Percentiles rank a stretch among this genome's conserved stretches.
These are phyloP conservation scores for Hucho hucho DNA, from an alignment of 2,113 vertebrate species.

Conservation along the genomic window DNA sequence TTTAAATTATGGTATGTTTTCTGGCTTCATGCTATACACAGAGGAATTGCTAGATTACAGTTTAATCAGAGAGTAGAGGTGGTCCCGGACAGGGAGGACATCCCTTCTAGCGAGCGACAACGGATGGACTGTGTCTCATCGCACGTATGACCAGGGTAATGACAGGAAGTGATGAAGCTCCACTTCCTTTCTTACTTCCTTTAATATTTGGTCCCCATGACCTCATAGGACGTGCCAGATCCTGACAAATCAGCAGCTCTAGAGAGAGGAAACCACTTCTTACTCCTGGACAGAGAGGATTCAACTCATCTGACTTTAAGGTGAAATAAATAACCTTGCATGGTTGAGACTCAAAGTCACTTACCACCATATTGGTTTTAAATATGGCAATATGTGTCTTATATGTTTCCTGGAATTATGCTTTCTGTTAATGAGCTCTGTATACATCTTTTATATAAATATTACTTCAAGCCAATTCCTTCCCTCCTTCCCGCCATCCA, in stretches of 20 bases:
- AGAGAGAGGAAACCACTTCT: neutral
- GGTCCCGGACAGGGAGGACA: neutral
- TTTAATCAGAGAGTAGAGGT: neutral
- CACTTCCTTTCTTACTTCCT: conserved; percentile 18
- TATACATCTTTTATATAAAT: neutral
- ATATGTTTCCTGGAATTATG: neutral
- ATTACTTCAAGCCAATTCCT: neutral
- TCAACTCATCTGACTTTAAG: too few species aligned
- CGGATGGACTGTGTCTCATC: neutral
- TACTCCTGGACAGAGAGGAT: neutral
- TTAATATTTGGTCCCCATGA: conserved; percentile 4
- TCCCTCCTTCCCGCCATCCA: neutral
- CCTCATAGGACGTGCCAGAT: conserved; percentile 10
- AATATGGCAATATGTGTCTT: neutral
- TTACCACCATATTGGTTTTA: too few species aligned
- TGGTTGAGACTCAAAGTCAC: too few species aligned
- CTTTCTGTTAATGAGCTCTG: neutral
- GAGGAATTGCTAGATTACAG: conserved; percentile 7
- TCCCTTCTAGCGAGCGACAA: neutral
- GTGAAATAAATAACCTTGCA: too few species aligned
- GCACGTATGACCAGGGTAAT: neutral
- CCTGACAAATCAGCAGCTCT: neutral
- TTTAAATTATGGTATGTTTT: neutral
- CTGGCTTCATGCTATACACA: neutral
- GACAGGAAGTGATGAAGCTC: neutral